Conservation (phyloP, 2,888 invertebrate species). For the Troglohyphantes excavatus region DNA sequence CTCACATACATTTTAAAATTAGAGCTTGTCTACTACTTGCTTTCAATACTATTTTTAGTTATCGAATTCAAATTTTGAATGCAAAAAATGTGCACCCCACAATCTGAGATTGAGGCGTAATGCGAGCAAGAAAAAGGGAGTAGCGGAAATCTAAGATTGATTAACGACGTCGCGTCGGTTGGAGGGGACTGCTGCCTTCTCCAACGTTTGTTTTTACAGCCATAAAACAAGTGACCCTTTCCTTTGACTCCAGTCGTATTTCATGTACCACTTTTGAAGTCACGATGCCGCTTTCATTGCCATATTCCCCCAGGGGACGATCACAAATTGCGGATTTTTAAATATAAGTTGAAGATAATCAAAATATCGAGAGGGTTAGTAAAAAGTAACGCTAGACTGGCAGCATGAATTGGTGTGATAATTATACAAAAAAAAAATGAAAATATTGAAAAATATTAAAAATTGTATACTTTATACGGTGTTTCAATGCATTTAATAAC, state of each 20-base stretch:
- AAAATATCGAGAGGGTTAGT: too few relatives aligned
- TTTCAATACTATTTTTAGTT: too few relatives aligned
- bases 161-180: conserved; percentile 57
- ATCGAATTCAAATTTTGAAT: too few relatives aligned
- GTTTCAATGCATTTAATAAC: too few relatives aligned
- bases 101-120: neutral
- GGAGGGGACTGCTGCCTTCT: conserved; percentile 27
- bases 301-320: conserved; percentile 11
- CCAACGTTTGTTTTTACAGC: conserved; percentile 73
- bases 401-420: too few relatives aligned
- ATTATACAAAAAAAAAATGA: too few relatives aligned
- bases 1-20: too few relatives aligned
- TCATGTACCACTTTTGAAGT: conserved; percentile 70
- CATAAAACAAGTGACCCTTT: conserved; percentile 78
- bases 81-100: neutral
- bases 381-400: too few relatives aligned
- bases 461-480: too few relatives aligned
- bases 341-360: neutral
- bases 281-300: conserved; percentile 54
- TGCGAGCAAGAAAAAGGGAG: neutral
- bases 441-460: too few relatives aligned
- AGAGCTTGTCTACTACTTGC: too few relatives aligned
- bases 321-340: neutral
- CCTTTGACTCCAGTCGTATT: conserved; percentile 69
- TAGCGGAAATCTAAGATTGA: conserved; percentile 64